These are phyloP conservation scores for Lottia scabra DNA, from an alignment of 2,888 invertebrate genomes.

Conservation along the genomic window DNA sequence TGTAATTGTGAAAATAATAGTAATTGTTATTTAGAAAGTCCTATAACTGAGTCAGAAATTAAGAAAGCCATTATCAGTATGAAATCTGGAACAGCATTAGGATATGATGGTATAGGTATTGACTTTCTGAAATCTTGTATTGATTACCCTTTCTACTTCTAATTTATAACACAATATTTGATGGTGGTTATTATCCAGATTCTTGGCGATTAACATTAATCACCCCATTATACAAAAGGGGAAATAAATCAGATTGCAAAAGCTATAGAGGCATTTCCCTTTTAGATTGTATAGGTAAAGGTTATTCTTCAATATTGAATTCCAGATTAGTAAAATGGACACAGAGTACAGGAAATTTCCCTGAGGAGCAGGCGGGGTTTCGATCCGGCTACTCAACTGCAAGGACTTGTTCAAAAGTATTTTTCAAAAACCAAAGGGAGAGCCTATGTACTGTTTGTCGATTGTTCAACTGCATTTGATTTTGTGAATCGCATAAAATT, in stretches of 20 bases:
- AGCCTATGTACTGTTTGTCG: too few relatives aligned
- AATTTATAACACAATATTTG: not conserved
- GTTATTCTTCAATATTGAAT: not conserved
- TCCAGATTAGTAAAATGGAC: not conserved
- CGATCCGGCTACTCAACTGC: too few relatives aligned
- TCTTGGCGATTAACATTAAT: not conserved
- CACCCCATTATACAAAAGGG: not conserved
- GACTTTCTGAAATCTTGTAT: not conserved
- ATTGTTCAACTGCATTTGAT: too few relatives aligned
- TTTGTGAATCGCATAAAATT: not conserved
- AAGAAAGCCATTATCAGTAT: not conserved
- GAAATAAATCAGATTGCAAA: not conserved
- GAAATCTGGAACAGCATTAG: not conserved
- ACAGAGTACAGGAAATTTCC: not conserved
- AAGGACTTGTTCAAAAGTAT: too few relatives aligned
- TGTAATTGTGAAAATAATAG: not conserved
- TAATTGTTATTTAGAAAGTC: not conserved
- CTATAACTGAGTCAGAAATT: not conserved
- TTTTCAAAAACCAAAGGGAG: too few relatives aligned
- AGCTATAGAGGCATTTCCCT: not conserved
- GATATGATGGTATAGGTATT: not conserved
- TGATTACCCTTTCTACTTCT: not conserved
- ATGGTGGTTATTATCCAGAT: not conserved
- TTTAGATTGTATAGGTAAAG: not conserved
- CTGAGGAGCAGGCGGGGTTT: too few relatives aligned